phyloP scores from a whole-genome alignment of 2,113 vertebrate genomes.

The Chaetodon auriga region DNA sequence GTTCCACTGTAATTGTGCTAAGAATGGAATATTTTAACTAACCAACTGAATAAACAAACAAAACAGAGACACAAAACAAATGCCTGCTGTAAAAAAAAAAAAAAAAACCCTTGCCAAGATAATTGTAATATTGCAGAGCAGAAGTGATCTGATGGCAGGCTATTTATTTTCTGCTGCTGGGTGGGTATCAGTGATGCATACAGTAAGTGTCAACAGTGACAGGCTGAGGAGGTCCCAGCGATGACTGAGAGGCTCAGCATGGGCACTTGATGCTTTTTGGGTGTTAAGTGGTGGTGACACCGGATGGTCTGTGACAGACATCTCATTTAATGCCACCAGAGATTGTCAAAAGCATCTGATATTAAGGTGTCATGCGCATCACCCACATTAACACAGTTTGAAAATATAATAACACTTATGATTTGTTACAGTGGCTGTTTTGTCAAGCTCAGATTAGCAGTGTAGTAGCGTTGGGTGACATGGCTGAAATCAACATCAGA shows the following conservation, averaged over 20 bases:
- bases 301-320: constrained; percentile 29
- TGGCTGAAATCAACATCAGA: not conserved
- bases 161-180: constrained; percentile 63
- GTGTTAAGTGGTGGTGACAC: constrained; percentile 53
- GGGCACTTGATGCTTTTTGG: constrained; percentile 54
- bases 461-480: not conserved
- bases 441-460: not conserved
- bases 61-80: constrained; percentile 54
- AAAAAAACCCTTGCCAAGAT: constrained; percentile 21
- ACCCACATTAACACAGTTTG: not conserved
- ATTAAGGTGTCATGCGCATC: not conserved
- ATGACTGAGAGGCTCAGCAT: constrained; percentile 51
- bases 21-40: constrained; percentile 71
- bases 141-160: constrained; percentile 53
- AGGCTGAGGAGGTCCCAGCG: constrained; percentile 47
- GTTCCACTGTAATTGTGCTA: constrained; percentile 69
- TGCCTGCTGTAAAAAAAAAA: constrained; percentile 24
- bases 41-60: constrained; percentile 61
- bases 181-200: constrained; percentile 61
- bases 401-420: not conserved
- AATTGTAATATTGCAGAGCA: constrained; percentile 61
- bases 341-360: constrained; percentile 32
- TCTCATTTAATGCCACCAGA: constrained; percentile 54
- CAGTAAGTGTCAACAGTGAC: constrained; percentile 62
- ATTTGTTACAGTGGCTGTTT: not conserved